Conservation (phyloP, 2,797 vertebrate genomes). For the Malurus splendens region DNA sequence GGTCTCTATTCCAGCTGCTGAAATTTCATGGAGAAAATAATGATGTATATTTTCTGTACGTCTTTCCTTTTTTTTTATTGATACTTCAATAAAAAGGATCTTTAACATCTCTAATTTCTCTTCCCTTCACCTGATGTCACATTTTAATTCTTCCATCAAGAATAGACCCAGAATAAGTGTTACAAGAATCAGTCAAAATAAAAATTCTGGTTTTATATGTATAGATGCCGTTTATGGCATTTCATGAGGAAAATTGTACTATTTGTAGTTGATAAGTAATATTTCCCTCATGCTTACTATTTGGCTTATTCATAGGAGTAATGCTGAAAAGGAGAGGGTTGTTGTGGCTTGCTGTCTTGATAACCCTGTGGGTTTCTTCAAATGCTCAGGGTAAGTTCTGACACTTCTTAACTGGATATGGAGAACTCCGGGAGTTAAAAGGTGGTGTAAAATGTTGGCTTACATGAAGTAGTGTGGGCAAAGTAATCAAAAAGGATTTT, state of each 20-base stretch:
- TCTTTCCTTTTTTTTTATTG: not conserved
- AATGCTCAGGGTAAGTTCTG: constrained; percentile 77
- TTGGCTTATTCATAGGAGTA: constrained; percentile 70
- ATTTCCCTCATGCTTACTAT: not conserved
- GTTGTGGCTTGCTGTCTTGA: constrained; percentile 74
- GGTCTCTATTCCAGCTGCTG: not conserved
- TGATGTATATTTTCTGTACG: not conserved
- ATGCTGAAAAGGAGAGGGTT: constrained; percentile 78
- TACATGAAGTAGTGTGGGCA: not conserved
- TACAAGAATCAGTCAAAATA: not conserved
- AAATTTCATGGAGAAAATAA: not conserved
- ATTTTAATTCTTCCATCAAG: not conserved
- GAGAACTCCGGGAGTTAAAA: not conserved
- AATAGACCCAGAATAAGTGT: not conserved
- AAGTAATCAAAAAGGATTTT: not conserved
- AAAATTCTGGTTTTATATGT: not conserved
- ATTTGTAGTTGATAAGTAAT: not conserved
- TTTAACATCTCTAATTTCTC: not conserved
- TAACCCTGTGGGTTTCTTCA: constrained; percentile 72
- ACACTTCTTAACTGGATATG: not conserved
- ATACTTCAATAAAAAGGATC: not conserved
- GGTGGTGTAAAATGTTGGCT: not conserved
- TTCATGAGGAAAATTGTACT: not conserved
- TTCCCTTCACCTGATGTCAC: not conserved
- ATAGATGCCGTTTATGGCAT: not conserved